These are phyloP conservation scores for Gavia stellata DNA, from an alignment of 2,113 vertebrate species.

Conservation along the genomic window DNA sequence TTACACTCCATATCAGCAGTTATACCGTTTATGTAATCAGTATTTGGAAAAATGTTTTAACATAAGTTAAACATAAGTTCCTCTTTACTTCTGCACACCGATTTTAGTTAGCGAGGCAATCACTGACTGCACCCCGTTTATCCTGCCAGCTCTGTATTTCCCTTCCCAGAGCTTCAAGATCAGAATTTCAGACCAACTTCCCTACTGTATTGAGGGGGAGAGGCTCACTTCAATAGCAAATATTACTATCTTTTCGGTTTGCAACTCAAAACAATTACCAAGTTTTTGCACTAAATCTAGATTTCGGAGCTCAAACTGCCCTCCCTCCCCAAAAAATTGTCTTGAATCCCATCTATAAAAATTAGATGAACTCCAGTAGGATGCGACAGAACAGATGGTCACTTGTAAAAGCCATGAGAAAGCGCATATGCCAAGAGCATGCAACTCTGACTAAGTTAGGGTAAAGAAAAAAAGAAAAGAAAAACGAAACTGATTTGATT, in stretches of 20 bases:
- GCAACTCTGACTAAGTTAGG: background rate
- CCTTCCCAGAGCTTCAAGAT: background rate
- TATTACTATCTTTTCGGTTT: background rate
- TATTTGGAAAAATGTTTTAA: background rate
- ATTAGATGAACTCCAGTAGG: background rate
- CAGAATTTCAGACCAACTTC: background rate
- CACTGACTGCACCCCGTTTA: fast-evolving
- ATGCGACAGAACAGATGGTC: background rate
- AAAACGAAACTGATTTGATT: background rate
- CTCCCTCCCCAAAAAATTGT: background rate
- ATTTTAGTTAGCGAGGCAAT: background rate
- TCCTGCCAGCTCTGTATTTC: background rate
- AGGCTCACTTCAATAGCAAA: background rate
- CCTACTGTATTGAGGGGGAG: background rate
- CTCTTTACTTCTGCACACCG: background rate
- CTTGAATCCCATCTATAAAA: background rate
- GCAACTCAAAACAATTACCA: background rate
- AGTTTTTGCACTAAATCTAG: background rate
- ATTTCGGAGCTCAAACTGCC: background rate
- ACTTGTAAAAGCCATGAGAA: background rate
- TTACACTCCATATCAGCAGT: background rate
- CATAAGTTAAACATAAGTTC: background rate
- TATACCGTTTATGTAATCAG: background rate
- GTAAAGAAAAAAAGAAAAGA: background rate
- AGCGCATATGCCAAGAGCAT: background rate